phyloP scores from a whole-genome alignment of 1,140 invertebrate genomes.

The Archivesica marissinica region DNA sequence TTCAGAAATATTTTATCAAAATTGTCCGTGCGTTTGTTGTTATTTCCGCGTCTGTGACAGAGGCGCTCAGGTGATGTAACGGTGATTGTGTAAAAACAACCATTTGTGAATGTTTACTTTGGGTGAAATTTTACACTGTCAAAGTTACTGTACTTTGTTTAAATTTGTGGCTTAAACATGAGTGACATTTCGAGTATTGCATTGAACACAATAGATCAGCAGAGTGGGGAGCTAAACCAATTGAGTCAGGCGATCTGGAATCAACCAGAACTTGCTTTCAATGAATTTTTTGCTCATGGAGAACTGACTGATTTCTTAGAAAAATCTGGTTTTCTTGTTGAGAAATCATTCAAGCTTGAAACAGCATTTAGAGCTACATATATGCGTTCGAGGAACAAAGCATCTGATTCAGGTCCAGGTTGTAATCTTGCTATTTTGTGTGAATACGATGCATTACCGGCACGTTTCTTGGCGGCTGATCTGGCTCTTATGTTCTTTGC shows the following conservation, averaged over 20 bases:
- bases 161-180: slow-evolving; percentile 39
- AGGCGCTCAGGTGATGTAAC: slow-evolving; percentile 1
- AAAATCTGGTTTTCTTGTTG: slow-evolving; percentile 77
- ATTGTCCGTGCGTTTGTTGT: not conserved
- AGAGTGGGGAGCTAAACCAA: slow-evolving; percentile 54
- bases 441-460: slow-evolving; percentile 84
- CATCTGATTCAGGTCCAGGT: slow-evolving; percentile 67
- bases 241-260: slow-evolving; percentile 80
- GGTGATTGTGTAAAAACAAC: not conserved
- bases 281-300: slow-evolving; percentile 81
- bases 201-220: slow-evolving; percentile 71
- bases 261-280: slow-evolving; percentile 80
- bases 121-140: not conserved
- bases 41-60: slow-evolving; percentile 35
- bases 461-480: no score
- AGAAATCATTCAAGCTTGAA: slow-evolving; percentile 74
- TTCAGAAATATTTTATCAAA: not conserved
- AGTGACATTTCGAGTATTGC: slow-evolving; percentile 63
- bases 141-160: not conserved
- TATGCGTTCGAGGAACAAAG: slow-evolving; percentile 11
- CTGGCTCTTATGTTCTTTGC: no score
- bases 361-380: slow-evolving; percentile 82
- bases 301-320: slow-evolving; percentile 77
- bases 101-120: not conserved
- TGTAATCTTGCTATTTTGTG: slow-evolving; percentile 81